Base-by-base conservation (phyloP, 2,113 vertebrate genomes). In the Coptodon rendalli region DNA sequence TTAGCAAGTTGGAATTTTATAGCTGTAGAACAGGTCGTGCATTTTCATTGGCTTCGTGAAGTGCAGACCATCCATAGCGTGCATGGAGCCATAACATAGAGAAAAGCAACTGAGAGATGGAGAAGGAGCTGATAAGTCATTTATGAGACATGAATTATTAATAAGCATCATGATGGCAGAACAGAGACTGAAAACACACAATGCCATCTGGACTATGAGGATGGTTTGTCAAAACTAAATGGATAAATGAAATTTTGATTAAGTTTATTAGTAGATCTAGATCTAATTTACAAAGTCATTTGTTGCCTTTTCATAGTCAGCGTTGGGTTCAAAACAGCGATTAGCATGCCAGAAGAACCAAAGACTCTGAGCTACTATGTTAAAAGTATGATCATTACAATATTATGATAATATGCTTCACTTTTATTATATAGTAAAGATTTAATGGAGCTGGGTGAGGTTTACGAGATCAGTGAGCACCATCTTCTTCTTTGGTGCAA, bases 181-280 rank as follows among this genome's bases (percentile, higher is more conserved):
- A 94, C 87, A 95, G 88, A 89, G 95, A 94, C 90, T 87, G 88
- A 93, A 96, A 97, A 96, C 96, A 91, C 93, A 93, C 87, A 96
- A 94, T 88, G 94, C 96, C 97, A 97, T 97, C 97, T 97, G 97
- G 96, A 97, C 92, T 95, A 92, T 92, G 92, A 96, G 85, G 92
- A 96, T 76, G 92, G 95, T 96, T 97, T 97, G 96, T 96, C 92
- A 94, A 96, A 96, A 96, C 95, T 97, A 97, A 97, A 97, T 95
- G 95, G 96, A 96, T 96, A 96, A 97, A 98, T 97, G 94, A 96
- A 97, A 97, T 96, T 97, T 97, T 96, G 95, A 97, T 97, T 96
- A 97, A 94, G 93, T 97, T 97, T 96, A 97, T 97, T 97, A 96
- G 96, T 95, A 97, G 94, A 91, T 86, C 81, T 76, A 84, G 88